Conservation (phyloP, 2,113 vertebrate species). For the Cacatua alba region DNA sequence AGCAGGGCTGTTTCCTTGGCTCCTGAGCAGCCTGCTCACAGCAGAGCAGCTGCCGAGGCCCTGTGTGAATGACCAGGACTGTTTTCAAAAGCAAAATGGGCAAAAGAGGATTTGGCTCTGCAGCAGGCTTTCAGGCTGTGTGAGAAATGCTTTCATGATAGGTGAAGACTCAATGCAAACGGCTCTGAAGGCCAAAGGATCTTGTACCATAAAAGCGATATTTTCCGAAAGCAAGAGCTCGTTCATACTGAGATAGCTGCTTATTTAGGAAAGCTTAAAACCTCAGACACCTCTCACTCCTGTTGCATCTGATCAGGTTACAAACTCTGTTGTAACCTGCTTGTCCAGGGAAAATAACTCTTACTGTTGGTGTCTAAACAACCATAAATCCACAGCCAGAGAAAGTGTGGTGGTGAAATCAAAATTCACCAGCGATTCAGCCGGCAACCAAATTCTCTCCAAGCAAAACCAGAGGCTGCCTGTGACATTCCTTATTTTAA, state of each 20-base stretch:
- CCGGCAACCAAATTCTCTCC: neutral
- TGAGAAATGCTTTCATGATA: conserved; percentile 12
- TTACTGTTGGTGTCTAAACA: neutral
- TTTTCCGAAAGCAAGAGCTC: conserved; percentile 3
- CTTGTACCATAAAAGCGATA: neutral
- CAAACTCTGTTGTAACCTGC: neutral
- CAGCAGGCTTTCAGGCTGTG: neutral
- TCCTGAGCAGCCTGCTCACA: neutral
- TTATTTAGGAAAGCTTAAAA: neutral
- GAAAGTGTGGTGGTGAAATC: neutral
- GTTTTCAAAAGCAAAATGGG: neutral
- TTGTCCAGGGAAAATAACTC: neutral
- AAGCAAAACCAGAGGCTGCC: neutral
- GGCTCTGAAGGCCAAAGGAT: neutral
- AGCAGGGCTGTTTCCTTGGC: neutral
- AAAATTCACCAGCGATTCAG: neutral
- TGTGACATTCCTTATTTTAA: conserved; percentile 35
- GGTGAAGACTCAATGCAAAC: conserved; percentile 53
- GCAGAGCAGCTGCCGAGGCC: neutral
- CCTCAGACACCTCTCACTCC: neutral
- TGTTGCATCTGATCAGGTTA: neutral
- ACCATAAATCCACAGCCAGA: neutral
- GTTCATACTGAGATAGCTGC: neutral
- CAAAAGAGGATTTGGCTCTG: neutral
- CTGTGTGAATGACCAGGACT: neutral